Percentiles rank a stretch among this genome's conserved stretches.
These are phyloP conservation scores for Volucella inflata DNA, from an alignment of 2,888 invertebrate species.

Conservation along the genomic window DNA sequence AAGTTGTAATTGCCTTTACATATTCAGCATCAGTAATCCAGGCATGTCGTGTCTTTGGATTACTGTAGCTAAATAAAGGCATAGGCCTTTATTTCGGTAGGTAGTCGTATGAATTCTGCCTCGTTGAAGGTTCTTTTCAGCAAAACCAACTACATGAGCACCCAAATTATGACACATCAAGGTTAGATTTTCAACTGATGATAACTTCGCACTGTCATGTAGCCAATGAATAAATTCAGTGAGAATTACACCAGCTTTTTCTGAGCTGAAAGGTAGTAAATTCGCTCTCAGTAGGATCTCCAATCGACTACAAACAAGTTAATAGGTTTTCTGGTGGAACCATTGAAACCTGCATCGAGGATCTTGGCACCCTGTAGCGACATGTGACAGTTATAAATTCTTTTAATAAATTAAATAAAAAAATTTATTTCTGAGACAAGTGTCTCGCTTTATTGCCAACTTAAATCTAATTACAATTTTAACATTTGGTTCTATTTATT, in stretches of 20 bases:
- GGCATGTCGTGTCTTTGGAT: constrained; percentile 76
- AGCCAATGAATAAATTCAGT: constrained; percentile 80
- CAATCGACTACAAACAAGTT: constrained; percentile 86
- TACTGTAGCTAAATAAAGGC: constrained; percentile 76
- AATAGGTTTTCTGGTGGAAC: constrained; percentile 84
- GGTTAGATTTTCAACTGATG: constrained; percentile 84
- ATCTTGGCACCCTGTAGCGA: constrained; percentile 77
- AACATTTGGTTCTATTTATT: too few species aligned
- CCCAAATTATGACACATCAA: constrained; percentile 86
- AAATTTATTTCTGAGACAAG: too few species aligned
- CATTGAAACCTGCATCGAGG: constrained; percentile 84
- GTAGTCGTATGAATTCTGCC: constrained; percentile 85
- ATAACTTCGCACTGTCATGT: constrained; percentile 83
- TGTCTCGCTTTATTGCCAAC: too few species aligned
- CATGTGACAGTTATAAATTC: too few species aligned
- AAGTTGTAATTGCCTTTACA: constrained; percentile 79
- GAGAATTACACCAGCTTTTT: constrained; percentile 79
- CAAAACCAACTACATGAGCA: constrained; percentile 85
- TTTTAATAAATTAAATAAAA: too few species aligned
- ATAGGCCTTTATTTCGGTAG: too few species aligned
- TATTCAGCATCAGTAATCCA: constrained; percentile 77
- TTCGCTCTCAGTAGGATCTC: constrained; percentile 83
- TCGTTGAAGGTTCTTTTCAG: constrained; percentile 85
- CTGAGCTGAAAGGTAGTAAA: constrained; percentile 85
- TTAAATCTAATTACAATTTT: too few species aligned